Conservation (phyloP, 2,888 invertebrate genomes). For the Rotaria magnacalcarata region DNA sequence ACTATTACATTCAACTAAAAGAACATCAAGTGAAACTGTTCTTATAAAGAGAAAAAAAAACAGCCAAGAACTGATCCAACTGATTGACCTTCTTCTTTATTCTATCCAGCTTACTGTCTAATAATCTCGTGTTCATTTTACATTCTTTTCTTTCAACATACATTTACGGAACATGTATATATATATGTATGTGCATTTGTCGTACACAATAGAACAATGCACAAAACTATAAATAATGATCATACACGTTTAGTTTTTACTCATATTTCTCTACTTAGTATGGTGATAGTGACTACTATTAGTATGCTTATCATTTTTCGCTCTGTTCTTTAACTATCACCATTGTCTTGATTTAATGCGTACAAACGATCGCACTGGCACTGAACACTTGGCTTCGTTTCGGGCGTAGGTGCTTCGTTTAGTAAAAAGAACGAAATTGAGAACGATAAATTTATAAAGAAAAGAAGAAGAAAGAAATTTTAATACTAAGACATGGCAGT, state of each 20-base stretch:
- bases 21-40: neutral
- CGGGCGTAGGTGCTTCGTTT: neutral
- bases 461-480: neutral
- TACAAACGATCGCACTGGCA: neutral
- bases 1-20: neutral
- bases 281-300: neutral
- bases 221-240: neutral
- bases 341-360: conserved; percentile 1
- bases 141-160: conserved; percentile 6
- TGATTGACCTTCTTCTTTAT: neutral
- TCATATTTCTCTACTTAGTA: neutral
- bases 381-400: conserved; percentile 2
- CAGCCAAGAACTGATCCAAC: neutral
- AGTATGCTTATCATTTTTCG: neutral
- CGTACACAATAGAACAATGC: neutral
- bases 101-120: neutral
- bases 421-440: neutral
- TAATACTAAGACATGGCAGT: neutral
- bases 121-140: conserved; percentile 2
- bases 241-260: neutral
- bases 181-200: neutral
- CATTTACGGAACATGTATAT: neutral
- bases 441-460: neutral
- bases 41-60: neutral
- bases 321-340: neutral